These are phyloP conservation scores for Clostera curtula DNA, from an alignment of 2,888 invertebrate genomes.

Conservation along the genomic window DNA sequence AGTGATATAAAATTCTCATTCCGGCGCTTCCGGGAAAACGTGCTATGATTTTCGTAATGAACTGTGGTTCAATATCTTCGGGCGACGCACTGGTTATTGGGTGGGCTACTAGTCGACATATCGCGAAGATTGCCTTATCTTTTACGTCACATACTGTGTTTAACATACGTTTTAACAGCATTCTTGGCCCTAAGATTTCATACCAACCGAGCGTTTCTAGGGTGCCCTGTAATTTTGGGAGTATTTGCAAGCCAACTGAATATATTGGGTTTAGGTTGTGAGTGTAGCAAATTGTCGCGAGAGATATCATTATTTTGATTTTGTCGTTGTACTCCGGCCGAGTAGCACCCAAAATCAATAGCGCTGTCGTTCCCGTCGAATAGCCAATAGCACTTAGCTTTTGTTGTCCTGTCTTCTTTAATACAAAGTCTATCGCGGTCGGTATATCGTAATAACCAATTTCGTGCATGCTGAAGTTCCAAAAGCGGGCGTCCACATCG, in stretches of 20 bases:
- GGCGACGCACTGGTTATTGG: conserved; percentile 19
- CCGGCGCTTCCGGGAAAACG: conserved; percentile 38
- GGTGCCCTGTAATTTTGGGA: conserved; percentile 14
- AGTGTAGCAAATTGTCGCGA: conserved; percentile 29
- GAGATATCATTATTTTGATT: conserved; percentile 58
- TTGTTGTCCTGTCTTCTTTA: conserved; percentile 54
- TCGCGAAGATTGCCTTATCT: conserved; percentile 16
- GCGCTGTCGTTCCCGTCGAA: conserved; percentile 77
- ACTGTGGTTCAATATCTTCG: conserved; percentile 26
- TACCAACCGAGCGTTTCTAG: conserved; percentile 7
- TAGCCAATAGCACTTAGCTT: conserved; percentile 78
- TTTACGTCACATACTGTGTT: conserved; percentile 20
- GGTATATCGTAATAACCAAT: conserved; percentile 81
- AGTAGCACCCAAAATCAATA: conserved; percentile 64
- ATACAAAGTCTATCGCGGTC: conserved; percentile 61
- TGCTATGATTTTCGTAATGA: conserved; percentile 17
- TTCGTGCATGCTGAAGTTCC: conserved; percentile 79
- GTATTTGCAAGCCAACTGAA: conserved; percentile 10
- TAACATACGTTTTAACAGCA: conserved; percentile 13
- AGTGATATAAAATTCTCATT: conserved; percentile 33
- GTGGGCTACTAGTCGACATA: conserved; percentile 17
- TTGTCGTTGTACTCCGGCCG: conserved; percentile 75
- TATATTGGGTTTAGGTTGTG: conserved; percentile 11
- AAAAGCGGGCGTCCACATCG: conserved; percentile 44
- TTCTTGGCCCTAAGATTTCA: conserved; percentile 21